Percentiles rank a stretch among this genome's conserved stretches.
phyloP scores from a whole-genome alignment of 2,888 invertebrate species.

The Girardia tigrina region DNA sequence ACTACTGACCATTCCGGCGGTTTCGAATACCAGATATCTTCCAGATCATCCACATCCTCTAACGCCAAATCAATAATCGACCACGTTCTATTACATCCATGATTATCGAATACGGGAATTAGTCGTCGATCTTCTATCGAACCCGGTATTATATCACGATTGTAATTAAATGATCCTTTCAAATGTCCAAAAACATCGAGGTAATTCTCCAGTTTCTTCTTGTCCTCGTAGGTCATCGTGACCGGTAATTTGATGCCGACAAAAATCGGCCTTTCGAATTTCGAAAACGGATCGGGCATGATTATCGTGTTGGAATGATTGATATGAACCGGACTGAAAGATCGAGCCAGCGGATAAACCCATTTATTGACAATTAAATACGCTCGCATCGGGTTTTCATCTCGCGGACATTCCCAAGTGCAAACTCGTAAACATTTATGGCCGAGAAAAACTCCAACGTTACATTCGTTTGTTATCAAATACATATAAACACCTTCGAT shows the following conservation, averaged over 20 bases:
- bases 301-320: not conserved
- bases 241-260: slow-evolving; percentile 24
- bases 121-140: not conserved
- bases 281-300: slow-evolving; percentile 23
- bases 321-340: not conserved
- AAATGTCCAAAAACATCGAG: slow-evolving; percentile 17
- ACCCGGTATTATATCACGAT: not conserved
- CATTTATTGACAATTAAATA: slow-evolving; percentile 24
- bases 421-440: not conserved
- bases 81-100: not conserved
- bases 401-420: slow-evolving; percentile 15
- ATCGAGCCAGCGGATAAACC: slow-evolving; percentile 28
- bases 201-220: slow-evolving; percentile 6
- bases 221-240: not conserved
- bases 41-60: not conserved
- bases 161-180: not conserved
- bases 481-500: slow-evolving; percentile 25
- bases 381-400: not conserved
- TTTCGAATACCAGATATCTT: not conserved
- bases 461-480: not conserved
- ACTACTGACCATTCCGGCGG: not conserved
- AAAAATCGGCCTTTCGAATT: slow-evolving; percentile 27
- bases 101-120: not conserved
- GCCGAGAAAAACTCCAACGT: slow-evolving; percentile 18
- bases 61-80: not conserved